Evolutionary conservation across 2,888 invertebrate genomes (phyloP).

Genomic region (Scaptomyza parva): DNA sequence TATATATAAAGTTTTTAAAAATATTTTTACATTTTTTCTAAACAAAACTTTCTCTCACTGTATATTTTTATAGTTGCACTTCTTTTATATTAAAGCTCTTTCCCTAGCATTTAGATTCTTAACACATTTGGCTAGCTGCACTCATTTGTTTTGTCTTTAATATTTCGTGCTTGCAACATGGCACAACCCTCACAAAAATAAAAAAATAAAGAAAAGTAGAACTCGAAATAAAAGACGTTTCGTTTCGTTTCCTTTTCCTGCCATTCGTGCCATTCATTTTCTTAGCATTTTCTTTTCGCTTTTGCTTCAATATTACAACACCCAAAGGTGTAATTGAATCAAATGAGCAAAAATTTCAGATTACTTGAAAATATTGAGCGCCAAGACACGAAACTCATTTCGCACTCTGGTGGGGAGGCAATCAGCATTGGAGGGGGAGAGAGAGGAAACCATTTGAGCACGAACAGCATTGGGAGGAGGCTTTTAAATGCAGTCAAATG

Average conservation of each 20-base stretch:
- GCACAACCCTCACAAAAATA: conserved; percentile 20
- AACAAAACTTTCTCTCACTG: not conserved
- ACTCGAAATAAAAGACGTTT: conserved; percentile 12
- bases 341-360: conserved; percentile 79
- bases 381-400: conserved; percentile 63
- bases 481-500: conserved; percentile 50
- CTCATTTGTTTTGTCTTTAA: conserved; percentile 50
- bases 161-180: conserved; percentile 25
- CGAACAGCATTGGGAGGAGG: too few species aligned
- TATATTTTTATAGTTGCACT: not conserved
- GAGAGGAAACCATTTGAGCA: conserved; percentile 1
- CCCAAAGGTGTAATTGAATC: conserved; percentile 84
- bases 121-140: conserved; percentile 33
- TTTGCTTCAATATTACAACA: conserved; percentile 78
- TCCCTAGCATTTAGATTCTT: not conserved
- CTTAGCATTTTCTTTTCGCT: conserved; percentile 26
- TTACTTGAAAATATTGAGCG: conserved; percentile 70
- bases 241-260: conserved; percentile 21
- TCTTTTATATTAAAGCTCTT: conserved; percentile 14
- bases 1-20: too few species aligned
- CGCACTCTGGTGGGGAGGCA: conserved; percentile 44
- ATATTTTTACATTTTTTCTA: too few species aligned
- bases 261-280: conserved; percentile 50
- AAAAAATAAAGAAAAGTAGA: conserved; percentile 5
- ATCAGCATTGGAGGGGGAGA: conserved; percentile 50